These are phyloP conservation scores for Entosphenus tridentatus DNA, from an alignment of 2,113 vertebrate species.

Conservation along the genomic window DNA sequence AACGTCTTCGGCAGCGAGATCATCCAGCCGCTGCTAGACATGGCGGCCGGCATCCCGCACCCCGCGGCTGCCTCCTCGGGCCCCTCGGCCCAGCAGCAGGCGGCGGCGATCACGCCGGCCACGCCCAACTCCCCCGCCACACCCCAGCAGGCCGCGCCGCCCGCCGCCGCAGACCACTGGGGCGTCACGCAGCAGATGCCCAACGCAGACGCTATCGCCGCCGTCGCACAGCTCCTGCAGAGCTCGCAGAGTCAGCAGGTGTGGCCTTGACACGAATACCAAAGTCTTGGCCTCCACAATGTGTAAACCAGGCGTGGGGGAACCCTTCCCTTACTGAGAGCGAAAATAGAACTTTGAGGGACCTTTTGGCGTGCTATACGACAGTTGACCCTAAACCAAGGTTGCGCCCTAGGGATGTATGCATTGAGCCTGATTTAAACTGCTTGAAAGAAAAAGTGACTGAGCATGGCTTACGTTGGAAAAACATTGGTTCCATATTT, in stretches of 20 bases:
- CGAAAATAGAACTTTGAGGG: too few species aligned
- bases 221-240: constrained; percentile 86
- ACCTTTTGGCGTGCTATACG: too few species aligned
- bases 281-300: too few species aligned
- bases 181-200: constrained; percentile 54
- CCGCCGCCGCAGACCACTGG: constrained; percentile 75
- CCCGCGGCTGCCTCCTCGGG: constrained; percentile 59
- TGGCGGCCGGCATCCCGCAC: constrained; percentile 79
- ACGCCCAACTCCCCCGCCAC: constrained; percentile 87
- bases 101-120: too few species aligned
- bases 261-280: constrained; percentile 10
- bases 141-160: constrained; percentile 57
- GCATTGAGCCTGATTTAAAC: too few species aligned
- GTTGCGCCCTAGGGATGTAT: too few species aligned
- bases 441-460: too few species aligned
- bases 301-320: too few species aligned
- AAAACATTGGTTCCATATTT: too few species aligned
- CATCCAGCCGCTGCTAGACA: constrained; percentile 85
- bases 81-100: constrained; percentile 12
- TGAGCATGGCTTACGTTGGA: too few species aligned
- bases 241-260: constrained; percentile 98
- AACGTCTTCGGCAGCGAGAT: constrained; percentile 96
- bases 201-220: constrained; percentile 80
- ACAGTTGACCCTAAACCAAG: too few species aligned
- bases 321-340: too few species aligned